Evolutionary conservation across 1,140 invertebrate genomes (phyloP), one percentile per base, ranked within the genome.

Genomic region (Drosophila sturtevanti): DNA sequence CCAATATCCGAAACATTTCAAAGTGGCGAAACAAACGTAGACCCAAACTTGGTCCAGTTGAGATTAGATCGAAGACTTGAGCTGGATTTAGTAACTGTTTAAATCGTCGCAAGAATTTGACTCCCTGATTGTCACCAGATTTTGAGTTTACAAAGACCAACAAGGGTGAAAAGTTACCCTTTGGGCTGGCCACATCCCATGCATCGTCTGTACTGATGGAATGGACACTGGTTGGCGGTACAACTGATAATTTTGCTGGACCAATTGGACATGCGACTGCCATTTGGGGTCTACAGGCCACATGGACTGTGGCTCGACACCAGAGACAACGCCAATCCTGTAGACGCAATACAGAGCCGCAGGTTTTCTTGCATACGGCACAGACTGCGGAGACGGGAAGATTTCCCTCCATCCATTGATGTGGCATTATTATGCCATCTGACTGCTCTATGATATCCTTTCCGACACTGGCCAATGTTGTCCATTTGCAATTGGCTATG

Each of bases 361-460:
- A 99, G 3, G 97, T 98, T 93, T 98, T 98, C 87, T 99, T 98
- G 93, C 98, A 99, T n/a, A 98, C 94, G 60, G 94, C 93, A 93
- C 98, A 99, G 92, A 98, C 97, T 62, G 98, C 96, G 63, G 97
- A 97, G 21, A 99, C 98, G 9, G 98, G 97, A 60, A 99, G 93
- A 93, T 99, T 99, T 31, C 98, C 98, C 93, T 99, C 98, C 93
- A 99, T 95, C 98, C 98, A 99, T 89, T 99, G 98, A 93, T 99
- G 98, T 16, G 98, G 97, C 97, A 99, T 98, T 63, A 95, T 95
- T 73, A 98, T 96, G 90, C 97, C 97, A 92, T 98, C 97, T 67
- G 95, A 94, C 87, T 98, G 97, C 91, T 98, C 98, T 56, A 98
- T 97, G 70, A 98, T 97, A 75, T 98, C 96, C 86, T 97, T 97